Evolutionary conservation across 2,888 invertebrate species (phyloP), one percentile per base, ranked within the genome.

Genomic region (Eretmocerus hayati): DNA sequence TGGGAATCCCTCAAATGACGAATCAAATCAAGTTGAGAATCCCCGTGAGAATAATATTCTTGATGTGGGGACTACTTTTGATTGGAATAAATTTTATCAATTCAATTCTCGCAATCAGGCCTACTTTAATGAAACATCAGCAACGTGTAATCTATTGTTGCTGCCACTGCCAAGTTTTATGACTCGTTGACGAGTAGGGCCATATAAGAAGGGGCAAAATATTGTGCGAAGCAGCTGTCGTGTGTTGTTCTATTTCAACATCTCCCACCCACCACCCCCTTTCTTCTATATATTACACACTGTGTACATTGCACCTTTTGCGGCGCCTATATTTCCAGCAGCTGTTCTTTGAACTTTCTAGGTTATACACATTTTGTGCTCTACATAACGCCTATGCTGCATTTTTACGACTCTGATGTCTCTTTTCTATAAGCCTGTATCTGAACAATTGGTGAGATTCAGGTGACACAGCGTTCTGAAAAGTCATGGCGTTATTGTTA

Each of bases 301-400:
- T 15, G 30, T 20, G 6, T 16, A n/a, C 16, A 23, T 9, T 30
- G 33, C 23, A 36, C 41, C 40, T 26, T n/a, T 47, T 31, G n/a
- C n/a, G n/a, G n/a, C n/a, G 47, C 36, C 43, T 44, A 47, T 47
- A 42, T 46, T n/a, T 32, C 39, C 35, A 43, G 51, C 51, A 51
- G 44, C 51, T 47, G 51, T 44, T 47, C 36, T 21, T 15, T 13
- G 30, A 43, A 50, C 30, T 43, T 46, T 50, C 43, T 31, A 41
- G 36, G n/a, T 21, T 42, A 13, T n/a, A n/a, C 42, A 26, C 23
- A 18, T 23, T 13, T 21, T 21, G 15, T 2, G 19, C 3, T 11
- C 41, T 19, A n/a, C n/a, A n/a, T n/a, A n/a, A n/a, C n/a, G n/a
- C n/a, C n/a, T n/a, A n/a, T n/a, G n/a, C n/a, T n/a, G n/a, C n/a